Evolutionary conservation across 2,888 invertebrate genomes (phyloP).

Genomic region (Leucoptera coffeella): DNA sequence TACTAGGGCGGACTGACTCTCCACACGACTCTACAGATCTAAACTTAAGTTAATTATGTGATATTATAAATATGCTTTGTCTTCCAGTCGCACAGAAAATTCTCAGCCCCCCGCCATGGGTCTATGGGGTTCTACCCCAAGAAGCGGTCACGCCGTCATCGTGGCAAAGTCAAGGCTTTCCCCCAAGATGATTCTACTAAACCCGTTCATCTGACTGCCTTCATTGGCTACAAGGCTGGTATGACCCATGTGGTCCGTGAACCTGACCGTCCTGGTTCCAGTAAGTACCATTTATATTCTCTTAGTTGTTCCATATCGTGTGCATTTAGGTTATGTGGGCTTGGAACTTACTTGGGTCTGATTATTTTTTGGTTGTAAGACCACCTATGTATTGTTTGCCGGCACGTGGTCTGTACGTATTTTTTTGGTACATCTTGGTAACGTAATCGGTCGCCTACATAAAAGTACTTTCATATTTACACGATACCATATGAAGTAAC

Average conservation of each 20-base stretch:
- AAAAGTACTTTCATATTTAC: too few species aligned
- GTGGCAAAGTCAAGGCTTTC: conserved; percentile 99
- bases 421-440: too few species aligned
- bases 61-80: conserved; percentile 4
- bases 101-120: conserved; percentile 99
- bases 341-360: too few species aligned
- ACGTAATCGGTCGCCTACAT: too few species aligned
- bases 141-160: conserved; percentile 92
- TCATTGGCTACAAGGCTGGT: conserved; percentile 98
- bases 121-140: conserved; percentile 99
- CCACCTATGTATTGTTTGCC: too few species aligned
- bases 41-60: not conserved
- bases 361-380: too few species aligned
- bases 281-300: conserved; percentile 56
- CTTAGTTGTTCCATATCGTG: not conserved
- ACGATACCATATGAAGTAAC: too few species aligned
- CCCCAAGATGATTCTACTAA: conserved; percentile 95
- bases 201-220: conserved; percentile 96
- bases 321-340: conserved; percentile 2
- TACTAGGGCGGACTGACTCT: conserved; percentile 71
- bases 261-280: conserved; percentile 97
- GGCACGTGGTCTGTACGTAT: too few species aligned
- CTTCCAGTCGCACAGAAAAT: conserved; percentile 98
- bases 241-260: conserved; percentile 99
- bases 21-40: conserved; percentile 2